Base-by-base conservation (phyloP, 2,888 invertebrate genomes). In the Tachystola acroxantha region DNA sequence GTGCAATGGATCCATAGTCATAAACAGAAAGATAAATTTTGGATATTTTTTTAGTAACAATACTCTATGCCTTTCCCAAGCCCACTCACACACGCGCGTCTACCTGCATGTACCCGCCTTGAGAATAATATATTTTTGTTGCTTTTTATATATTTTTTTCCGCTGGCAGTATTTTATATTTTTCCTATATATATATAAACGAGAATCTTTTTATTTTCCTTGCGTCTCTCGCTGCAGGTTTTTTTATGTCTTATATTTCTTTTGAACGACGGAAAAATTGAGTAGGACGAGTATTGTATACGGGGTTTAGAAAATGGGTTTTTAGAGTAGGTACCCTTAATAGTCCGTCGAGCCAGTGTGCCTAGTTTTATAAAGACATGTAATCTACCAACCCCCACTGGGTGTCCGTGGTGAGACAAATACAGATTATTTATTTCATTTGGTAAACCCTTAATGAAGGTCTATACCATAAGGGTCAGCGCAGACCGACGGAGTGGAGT, bases 81-180 rank as follows among this genome's bases (percentile, higher is more conserved):
- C 39, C 40, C 34, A 47, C 63, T 48, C 63, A 53, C 58, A 61
- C 64, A 65, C 43, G 50, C 53, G 27, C 55, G 61, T 50, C 50
- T 52, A 50, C 81, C 81, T 81, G 82, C 79, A 78, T 80, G 77
- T 57, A 53, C 64, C 51, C 67, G 75, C 77, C 79, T 76, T 72
- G 71, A 77, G 82, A 86, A 85, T 84, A 80, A 81, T 80, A 82
- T 84, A 84, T 84, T 87, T 85, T 86, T 85, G 84, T 86, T 85
- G 81, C 79, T 77, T 72, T 75, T 79, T 37, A 81, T 85, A 78
- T 81, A 80, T 82, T 77, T 84, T 79, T 85, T 43, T 84, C 60
- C 53, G 70, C 61, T 61, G 45, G 48, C 46, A 52, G 71, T 81
- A 82, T 84, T 84, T 85, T 84, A 86, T 85, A 82, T 84, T 82